Base-by-base conservation (phyloP, 2,888 invertebrate genomes). In the Latrodectus elegans region DNA sequence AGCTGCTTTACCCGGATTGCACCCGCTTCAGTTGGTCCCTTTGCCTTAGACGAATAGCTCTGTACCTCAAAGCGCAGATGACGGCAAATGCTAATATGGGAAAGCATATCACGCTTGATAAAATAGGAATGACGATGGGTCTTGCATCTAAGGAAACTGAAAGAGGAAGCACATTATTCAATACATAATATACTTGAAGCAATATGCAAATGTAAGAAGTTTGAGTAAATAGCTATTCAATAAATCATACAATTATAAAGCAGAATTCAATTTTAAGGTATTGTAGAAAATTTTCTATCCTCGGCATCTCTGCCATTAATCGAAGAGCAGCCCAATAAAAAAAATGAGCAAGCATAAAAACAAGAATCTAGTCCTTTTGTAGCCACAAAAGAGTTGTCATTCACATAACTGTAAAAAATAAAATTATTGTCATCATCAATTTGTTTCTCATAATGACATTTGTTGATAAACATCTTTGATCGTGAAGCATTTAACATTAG, bases 71-170 rank as follows among this genome's bases (percentile, higher is more conserved):
- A 92, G 96, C 97, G 93, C 97, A 97, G 91, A 97, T 97, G 89
- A 97, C 95, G 90, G 97, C 94, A 88, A 97, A 94, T 4, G 97
- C 97, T 92, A 97, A 92, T 90, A 97, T 93, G 65, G 97, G 97
- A 91, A 97, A 97, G 86, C 97, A 97, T 91, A 97, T 94, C 92
- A 97, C 97, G 92, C 97, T 96, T 83, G 97, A 96, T 77, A 97
- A 95, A 90, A 97, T 97, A 70, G 97, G 96, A 90, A 97, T 95
- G 80, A 97, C 96, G 90, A 97, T 95, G 81, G 96, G 96, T 93
- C 90, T 73, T 55, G 90, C 89, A 68, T 97, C 96, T 78, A 96
- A 96, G 75, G 96, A 95, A 90, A 97, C 97, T 97, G 94, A 51
- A 94, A 94, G 82, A 90, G 90, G 89, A 75, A 38, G 6, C 6